Base-by-base conservation (phyloP, 2,113 vertebrate species). In the Cichladusa arquata region DNA sequence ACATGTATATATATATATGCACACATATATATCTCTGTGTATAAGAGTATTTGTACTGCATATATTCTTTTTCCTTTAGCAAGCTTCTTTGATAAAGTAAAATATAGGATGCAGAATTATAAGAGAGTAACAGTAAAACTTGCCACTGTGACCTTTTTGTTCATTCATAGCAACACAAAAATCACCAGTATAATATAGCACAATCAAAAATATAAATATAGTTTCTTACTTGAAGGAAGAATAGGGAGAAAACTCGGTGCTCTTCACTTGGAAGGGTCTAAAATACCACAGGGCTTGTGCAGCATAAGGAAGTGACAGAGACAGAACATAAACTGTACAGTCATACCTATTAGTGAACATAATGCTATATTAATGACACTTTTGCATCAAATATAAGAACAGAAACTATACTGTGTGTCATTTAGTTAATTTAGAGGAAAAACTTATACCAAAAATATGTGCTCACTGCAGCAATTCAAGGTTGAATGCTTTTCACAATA, bases 1-100 rank as follows among this genome's bases (percentile, higher is more conserved):
- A 51, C 28, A 14, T 71, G 19, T 50, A 53, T 50, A 53, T 50
- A 53, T 50, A 60, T 34, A n/a, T 29, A 60, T 33, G 8, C 38
- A 73, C n/a, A 94, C 8, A 26, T 26, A 34, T 31, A 26, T 60
- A 45, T 40, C 16, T 60, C 4, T 38, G n/a, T 76, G 9, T 66
- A 44, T 38, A 80, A 61, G 45, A 82, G 20, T 76, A 82, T 76
- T 67, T 57, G 54, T 34, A 34, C 8, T 54, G 58, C 9, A 65
- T 48, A 64, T 58, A 57, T 77, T 47, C 6, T 69, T 70, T 64
- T 64, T 87, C 36, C 8, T 57, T 34, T 38, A 53, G 25, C 33
- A 82, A 86, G 56, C 13, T 95, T 31, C 82, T 96, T 94, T 92
- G 60, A 82, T 74, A 76, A 15, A 95, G 53, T 80, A 67, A 85